A percentile compares a stretch with the other conserved stretches of the same genome.
Conservation (phyloP, 2,888 invertebrate species). For the Danaus chrysippus region DNA sequence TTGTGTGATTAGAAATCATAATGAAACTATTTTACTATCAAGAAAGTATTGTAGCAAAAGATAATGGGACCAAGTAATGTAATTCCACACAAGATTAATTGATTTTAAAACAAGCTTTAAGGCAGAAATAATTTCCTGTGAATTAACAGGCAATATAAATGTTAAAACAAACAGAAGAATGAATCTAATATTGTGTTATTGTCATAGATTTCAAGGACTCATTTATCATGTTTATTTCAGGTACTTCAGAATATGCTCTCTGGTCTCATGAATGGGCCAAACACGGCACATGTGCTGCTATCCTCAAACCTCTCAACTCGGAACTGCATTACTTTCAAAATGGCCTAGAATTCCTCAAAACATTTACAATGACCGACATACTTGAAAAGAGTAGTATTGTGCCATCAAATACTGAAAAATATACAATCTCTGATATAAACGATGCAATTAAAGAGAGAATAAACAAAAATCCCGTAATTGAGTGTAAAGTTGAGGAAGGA, state of each 20-base stretch:
- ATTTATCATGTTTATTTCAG: conserved; percentile 40
- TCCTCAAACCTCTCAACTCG: conserved; percentile 74
- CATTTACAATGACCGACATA: conserved; percentile 81
- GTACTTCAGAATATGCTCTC: conserved; percentile 70
- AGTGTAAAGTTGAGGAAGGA: conserved; percentile 81
- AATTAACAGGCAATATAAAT: too few relatives aligned
- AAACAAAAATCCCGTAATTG: conserved; percentile 80
- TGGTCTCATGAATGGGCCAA: conserved; percentile 92
- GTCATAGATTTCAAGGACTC: neutral
- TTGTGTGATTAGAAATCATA: too few relatives aligned
- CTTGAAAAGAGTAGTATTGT: conserved; percentile 76
- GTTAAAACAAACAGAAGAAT: too few relatives aligned
- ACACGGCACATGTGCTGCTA: conserved; percentile 88
- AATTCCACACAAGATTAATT: too few relatives aligned
- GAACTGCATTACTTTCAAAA: conserved; percentile 84
- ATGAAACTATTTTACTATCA: too few relatives aligned
- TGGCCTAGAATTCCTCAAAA: conserved; percentile 80
- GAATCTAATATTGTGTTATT: too few relatives aligned
- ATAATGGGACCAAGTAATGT: too few relatives aligned
- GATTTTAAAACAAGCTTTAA: too few relatives aligned
- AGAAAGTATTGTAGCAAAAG: too few relatives aligned
- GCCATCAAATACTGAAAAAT: conserved; percentile 51
- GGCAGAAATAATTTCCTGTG: too few relatives aligned
- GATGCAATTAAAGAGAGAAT: conserved; percentile 71
- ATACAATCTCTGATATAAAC: conserved; percentile 42